Evolutionary conservation across 2,888 invertebrate genomes (phyloP).

Genomic region (Brachycybe producta): DNA sequence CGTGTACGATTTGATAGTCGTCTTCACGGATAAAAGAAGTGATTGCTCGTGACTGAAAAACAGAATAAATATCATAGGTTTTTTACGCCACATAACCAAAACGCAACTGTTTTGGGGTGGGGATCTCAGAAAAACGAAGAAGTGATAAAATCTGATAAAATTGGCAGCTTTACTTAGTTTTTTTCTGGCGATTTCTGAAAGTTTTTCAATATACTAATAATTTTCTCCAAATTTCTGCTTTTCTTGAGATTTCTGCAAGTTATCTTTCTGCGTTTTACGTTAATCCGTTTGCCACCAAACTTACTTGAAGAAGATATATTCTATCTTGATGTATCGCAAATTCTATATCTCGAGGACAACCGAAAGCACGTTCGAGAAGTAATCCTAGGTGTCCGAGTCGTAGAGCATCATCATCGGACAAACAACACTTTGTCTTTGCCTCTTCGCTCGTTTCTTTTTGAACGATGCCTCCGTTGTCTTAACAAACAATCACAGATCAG

Average conservation of each 20-base stretch:
- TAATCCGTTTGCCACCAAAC: no score
- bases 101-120: no score
- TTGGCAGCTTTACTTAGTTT: no score
- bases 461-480: constrained; percentile 4
- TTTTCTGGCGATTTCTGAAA: no score
- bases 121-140: no score
- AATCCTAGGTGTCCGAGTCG: constrained; percentile 45
- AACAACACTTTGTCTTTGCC: constrained; percentile 40
- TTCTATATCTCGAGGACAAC: constrained; percentile 61
- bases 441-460: background rate
- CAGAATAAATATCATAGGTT: no score
- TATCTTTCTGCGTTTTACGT: no score
- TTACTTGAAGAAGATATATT: constrained; percentile 17
- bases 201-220: no score
- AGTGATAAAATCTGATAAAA: no score
- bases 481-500: background rate
- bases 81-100: no score
- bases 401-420: constrained; percentile 44
- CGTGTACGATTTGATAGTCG: background rate
- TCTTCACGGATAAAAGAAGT: background rate
- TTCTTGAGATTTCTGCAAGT: no score
- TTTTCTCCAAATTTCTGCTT: no score
- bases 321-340: constrained; percentile 54
- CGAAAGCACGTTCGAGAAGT: constrained; percentile 52
- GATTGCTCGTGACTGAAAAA: background rate